Base-by-base conservation (phyloP, 1,140 invertebrate genomes). In the Brachionus plicatilis region DNA sequence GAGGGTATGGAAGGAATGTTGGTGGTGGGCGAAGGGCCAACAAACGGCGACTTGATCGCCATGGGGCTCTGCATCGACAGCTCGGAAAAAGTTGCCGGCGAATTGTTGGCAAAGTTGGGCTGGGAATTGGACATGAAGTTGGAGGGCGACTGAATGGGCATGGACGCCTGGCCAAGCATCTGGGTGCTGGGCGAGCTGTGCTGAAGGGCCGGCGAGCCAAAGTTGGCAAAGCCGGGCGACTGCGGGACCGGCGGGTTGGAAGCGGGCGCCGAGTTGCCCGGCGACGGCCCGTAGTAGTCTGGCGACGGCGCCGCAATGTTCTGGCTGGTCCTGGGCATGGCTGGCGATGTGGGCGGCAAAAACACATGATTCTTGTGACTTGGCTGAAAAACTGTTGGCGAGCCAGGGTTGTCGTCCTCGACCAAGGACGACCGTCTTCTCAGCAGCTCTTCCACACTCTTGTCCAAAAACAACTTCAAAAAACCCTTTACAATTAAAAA, bases 161-260 rank as follows among this genome's bases (percentile, higher is more conserved):
- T 47, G 24, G 50, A 43, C 1, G 20, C 6, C 14, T 60, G 79
- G 20, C 24, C 24, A 4, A 60, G 14, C 8, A 68, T 43, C 29
- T 82, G 79, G 9, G 65, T 60, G 41, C 53, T 82, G 9, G 79
- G 79, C n/a, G 79, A 82, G 24, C 53, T 82, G 24, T 82, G 79
- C 9, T 53, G 65, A 1, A 82, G 11, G 27, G 79, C 79, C 11
- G 79, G 79, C 45, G 79, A 82, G 7, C 79, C 79, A 45, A 82
- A 82, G n/a, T 82, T 82, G 20, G 79, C 8, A 33, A 82, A 82
- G 7, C 79, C 65, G 24, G 79, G 79, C 27, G 79, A 82, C 45
- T 82, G 76, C 1, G 76, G 53, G 47, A 68, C 24, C 1, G 79
- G 3, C 9, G 43, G 3, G 60, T 82, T 82, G 0, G 79, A 82